Evolutionary conservation across 2,888 invertebrate genomes (phyloP).

Genomic region (Drosophila algonquin): DNA sequence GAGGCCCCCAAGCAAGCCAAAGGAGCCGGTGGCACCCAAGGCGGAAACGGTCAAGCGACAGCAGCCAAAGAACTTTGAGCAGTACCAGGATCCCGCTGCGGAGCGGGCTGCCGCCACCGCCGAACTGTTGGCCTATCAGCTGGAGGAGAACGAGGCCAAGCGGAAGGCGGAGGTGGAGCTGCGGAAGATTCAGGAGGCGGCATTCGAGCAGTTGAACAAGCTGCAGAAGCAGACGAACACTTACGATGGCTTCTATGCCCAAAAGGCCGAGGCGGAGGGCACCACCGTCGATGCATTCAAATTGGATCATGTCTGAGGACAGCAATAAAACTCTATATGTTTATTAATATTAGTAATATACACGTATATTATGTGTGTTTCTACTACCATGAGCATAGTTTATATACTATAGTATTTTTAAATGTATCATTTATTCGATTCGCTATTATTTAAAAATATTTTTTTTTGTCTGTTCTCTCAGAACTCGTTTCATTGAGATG

Average conservation of each 20-base stretch:
- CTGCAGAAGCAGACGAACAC: slow-evolving; percentile 60
- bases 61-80: slow-evolving; percentile 58
- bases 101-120: slow-evolving; percentile 77
- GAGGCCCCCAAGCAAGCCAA: slow-evolving; percentile 50
- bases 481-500: not conserved
- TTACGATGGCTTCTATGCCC: slow-evolving; percentile 61
- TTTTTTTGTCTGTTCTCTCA: not conserved
- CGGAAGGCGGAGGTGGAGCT: slow-evolving; percentile 68
- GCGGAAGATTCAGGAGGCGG: slow-evolving; percentile 74
- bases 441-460: not conserved
- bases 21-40: slow-evolving; percentile 60
- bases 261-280: slow-evolving; percentile 61
- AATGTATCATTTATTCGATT: slow-evolving; percentile 1
- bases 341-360: slow-evolving; percentile 1
- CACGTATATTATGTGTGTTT: slow-evolving; percentile 1
- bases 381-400: not conserved
- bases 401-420: not conserved
- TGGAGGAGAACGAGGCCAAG: slow-evolving; percentile 71
- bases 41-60: slow-evolving; percentile 41
- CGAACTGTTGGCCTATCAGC: slow-evolving; percentile 73
- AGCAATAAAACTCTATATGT: not conserved
- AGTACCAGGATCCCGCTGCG: slow-evolving; percentile 68
- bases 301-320: slow-evolving; percentile 62
- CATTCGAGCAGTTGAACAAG: slow-evolving; percentile 70
- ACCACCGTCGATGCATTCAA: slow-evolving; percentile 54